These are phyloP conservation scores for Merodon equestris DNA, from an alignment of 2,888 invertebrate species.

Conservation along the genomic window DNA sequence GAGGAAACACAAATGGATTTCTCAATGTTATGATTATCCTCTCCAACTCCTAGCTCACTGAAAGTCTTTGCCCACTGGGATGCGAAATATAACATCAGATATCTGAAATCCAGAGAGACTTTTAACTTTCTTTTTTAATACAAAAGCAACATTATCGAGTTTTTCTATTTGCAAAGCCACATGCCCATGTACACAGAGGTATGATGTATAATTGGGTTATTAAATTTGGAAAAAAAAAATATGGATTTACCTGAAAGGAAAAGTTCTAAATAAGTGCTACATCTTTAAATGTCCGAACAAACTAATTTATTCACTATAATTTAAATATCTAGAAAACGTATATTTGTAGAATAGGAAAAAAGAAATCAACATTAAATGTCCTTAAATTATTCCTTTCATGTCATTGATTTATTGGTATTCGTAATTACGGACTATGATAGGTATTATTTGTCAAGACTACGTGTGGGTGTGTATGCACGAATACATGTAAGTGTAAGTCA, in stretches of 20 bases:
- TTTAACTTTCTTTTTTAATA: slow-evolving; percentile 37
- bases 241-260: too few species aligned
- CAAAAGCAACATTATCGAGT: slow-evolving; percentile 47
- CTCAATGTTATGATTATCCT: slow-evolving; percentile 61
- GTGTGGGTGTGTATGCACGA: too few species aligned
- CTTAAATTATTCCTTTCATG: background rate
- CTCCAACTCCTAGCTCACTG: slow-evolving; percentile 29
- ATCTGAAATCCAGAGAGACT: slow-evolving; percentile 40
- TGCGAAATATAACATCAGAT: slow-evolving; percentile 27
- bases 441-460: background rate
- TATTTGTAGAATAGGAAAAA: too few species aligned
- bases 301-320: too few species aligned
- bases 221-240: too few species aligned
- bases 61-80: slow-evolving; percentile 31
- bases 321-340: too few species aligned
- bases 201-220: too few species aligned
- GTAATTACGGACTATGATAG: background rate
- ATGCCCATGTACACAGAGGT: slow-evolving; percentile 13
- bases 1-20: slow-evolving; percentile 63
- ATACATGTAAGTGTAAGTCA: too few species aligned
- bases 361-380: too few species aligned
- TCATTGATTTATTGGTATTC: background rate
- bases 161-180: slow-evolving; percentile 40
- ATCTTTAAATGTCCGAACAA: too few species aligned
- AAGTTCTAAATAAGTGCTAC: too few species aligned